Base-by-base conservation (phyloP, 1,140 invertebrate species). In the Tribolium madens region DNA sequence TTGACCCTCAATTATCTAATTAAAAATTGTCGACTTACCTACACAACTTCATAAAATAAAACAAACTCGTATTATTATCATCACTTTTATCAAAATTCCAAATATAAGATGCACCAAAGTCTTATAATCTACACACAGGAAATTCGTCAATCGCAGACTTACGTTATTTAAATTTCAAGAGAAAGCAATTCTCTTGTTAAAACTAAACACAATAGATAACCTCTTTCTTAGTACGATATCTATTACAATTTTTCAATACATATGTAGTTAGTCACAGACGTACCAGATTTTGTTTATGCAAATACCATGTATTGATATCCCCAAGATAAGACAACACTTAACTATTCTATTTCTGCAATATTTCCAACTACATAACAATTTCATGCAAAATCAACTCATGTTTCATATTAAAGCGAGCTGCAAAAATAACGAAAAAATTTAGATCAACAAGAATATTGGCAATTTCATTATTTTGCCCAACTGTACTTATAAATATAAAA, bases 1-100 rank as follows among this genome's bases (percentile, higher is more conserved):
- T 64, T 64, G 36, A 64, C 57, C 26, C n/a, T 42, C 57, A 33
- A 64, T 64, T 64, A 64, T 31, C 57, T 64, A 33, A 64, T 64
- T 64, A 64, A n/a, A n/a, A 64, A 31, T 64, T 1, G 36, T 10
- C 36, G n/a, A 42, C 36, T 42, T 42, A 42, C 36, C 3, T 42
- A 10, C 36, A n/a, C 36, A 10, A 42, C 36, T 42, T n/a, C n/a
- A 2, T 42, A 42, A 4, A 42, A 42, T 9, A 42, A 42, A 42
- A 42, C 36, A 2, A 42, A n/a, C 36, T 42, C n/a, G 9, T n/a
- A 42, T 42, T n/a, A 42, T 42, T 42, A 42, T n/a, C 36, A 42
- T 42, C 9, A 42, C 36, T 42, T 42, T 42, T 42, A 42, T n/a
- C 9, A 42, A 42, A 42, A 4, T 42, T 9, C 36, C 36, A 10